Evolutionary conservation across 2,888 invertebrate genomes (phyloP), one percentile per base, ranked within the genome.

Genomic region (Congeria kusceri): DNA sequence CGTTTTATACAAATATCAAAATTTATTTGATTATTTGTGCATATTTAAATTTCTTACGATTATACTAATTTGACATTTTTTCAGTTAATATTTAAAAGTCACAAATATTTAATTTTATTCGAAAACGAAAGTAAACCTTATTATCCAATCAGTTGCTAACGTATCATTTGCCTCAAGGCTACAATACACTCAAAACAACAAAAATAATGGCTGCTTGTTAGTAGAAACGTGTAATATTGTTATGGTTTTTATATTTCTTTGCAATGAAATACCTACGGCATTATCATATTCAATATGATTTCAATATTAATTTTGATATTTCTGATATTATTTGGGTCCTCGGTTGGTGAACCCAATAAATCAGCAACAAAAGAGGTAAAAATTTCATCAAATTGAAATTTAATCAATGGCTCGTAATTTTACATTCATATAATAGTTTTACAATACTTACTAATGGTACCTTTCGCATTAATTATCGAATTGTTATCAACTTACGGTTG

Each of bases 181-280:
- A 20, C 32, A 18, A 28, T 44, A 20, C 28, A 32, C n/a, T 47
- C 63, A 69, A 73, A 74, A 79, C 47, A 28, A 75, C 58, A 80
- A 80, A 75, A 80, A 75, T 64, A 66, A 80, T 80, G 80, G 80
- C 67, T 29, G 75, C 13, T 64, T 47, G 46, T 27, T 49, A 25
- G 1, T 23, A 20, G 9, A 20, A 53, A 53, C 7, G 53, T 53
- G 53, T 53, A 53, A 39, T 1, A 15, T 39, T 39, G 15, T 39
- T 39, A 15, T 39, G 39, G 3, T 39, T 39, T 39, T 39, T 39
- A 7, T 7, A 39, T 39, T 39, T 39, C 9, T 39, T 39, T 39
- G 39, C 39, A 39, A 39, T 39, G 39, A 39, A 39, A 3, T 11
- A 39, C 39, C 15, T 39, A 39, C 39, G 39, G 11, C 9, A 3